Percentiles rank a stretch among this genome's conserved stretches.
Conservation (phyloP, 1,140 invertebrate species). For the Hestina assimilis region DNA sequence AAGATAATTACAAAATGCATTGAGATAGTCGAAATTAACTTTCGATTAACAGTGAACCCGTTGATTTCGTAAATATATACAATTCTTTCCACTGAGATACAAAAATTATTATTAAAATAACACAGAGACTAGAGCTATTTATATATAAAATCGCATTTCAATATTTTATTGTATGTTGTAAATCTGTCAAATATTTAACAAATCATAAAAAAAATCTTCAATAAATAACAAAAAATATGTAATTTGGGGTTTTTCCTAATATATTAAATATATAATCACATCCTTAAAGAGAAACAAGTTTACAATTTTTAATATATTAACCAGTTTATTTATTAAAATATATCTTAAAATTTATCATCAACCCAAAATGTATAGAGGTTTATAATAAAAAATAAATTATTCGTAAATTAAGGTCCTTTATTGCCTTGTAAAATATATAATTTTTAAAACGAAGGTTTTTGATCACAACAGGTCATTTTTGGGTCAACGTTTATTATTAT, state of each 20-base stretch:
- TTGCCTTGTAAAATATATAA: constrained; percentile 18
- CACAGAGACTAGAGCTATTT: too few relatives aligned
- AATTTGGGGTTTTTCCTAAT: neutral
- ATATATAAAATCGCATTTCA: too few relatives aligned
- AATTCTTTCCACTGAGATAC: too few relatives aligned
- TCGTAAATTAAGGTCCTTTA: constrained; percentile 23
- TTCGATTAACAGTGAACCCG: too few relatives aligned
- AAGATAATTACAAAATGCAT: too few relatives aligned
- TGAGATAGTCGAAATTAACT: too few relatives aligned
- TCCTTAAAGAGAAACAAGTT: constrained; percentile 4
- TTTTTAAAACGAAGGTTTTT: constrained; percentile 23
- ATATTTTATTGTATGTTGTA: neutral
- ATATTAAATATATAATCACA: neutral
- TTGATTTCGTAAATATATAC: too few relatives aligned
- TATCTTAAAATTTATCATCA: constrained; percentile 14
- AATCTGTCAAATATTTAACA: too few relatives aligned
- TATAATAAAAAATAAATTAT: constrained; percentile 12
- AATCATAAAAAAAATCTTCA: neutral
- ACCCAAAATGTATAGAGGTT: neutral
- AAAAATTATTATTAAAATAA: too few relatives aligned
- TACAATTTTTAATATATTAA: constrained; percentile 2
- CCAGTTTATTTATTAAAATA: constrained; percentile 4
- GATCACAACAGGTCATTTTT: constrained; percentile 26
- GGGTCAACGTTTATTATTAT: constrained; percentile 14
- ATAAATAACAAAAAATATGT: neutral